Conservation (phyloP, 2,888 invertebrate genomes). For the Oligia latruncula region DNA sequence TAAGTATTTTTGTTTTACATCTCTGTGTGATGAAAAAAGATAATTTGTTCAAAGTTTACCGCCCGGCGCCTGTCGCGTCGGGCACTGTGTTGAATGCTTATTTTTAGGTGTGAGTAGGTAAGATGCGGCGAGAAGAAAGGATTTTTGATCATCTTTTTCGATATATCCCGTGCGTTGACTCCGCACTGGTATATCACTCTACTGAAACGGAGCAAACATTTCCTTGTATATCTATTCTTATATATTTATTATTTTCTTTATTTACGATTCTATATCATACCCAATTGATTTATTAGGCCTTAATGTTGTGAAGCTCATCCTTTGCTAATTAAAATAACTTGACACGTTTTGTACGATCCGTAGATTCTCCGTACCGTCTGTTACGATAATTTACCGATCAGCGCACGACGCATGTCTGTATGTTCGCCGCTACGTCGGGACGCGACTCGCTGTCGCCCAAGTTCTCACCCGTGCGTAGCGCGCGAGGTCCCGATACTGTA, state of each 20-base stretch:
- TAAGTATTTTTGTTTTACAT: slow-evolving; percentile 63
- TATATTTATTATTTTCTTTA: slow-evolving; percentile 73
- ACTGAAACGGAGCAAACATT: slow-evolving; percentile 90
- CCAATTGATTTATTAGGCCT: slow-evolving; percentile 42
- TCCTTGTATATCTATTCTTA: slow-evolving; percentile 65
- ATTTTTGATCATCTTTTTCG: slow-evolving; percentile 92
- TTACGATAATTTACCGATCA: slow-evolving; percentile 40
- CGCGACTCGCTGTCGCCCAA: slow-evolving; percentile 13
- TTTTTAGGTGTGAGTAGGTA: slow-evolving; percentile 89
- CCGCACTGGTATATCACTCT: slow-evolving; percentile 85
- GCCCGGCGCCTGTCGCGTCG: slow-evolving; percentile 77
- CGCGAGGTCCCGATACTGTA: slow-evolving; percentile 26
- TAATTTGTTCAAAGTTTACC: slow-evolving; percentile 89
- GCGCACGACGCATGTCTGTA: slow-evolving; percentile 25
- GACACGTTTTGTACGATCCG: slow-evolving; percentile 40
- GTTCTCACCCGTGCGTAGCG: slow-evolving; percentile 25
- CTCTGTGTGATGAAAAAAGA: slow-evolving; percentile 79
- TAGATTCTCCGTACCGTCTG: slow-evolving; percentile 37
- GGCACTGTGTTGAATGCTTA: slow-evolving; percentile 86
- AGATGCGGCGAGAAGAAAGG: slow-evolving; percentile 89
- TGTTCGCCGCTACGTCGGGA: slow-evolving; percentile 19
- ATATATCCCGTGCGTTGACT: slow-evolving; percentile 83
- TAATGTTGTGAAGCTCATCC: slow-evolving; percentile 33
- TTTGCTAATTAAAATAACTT: slow-evolving; percentile 28
- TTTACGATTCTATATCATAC: slow-evolving; percentile 59